These are phyloP conservation scores for Lucinisca nassula DNA, from an alignment of 2,888 invertebrate genomes.

Conservation along the genomic window DNA sequence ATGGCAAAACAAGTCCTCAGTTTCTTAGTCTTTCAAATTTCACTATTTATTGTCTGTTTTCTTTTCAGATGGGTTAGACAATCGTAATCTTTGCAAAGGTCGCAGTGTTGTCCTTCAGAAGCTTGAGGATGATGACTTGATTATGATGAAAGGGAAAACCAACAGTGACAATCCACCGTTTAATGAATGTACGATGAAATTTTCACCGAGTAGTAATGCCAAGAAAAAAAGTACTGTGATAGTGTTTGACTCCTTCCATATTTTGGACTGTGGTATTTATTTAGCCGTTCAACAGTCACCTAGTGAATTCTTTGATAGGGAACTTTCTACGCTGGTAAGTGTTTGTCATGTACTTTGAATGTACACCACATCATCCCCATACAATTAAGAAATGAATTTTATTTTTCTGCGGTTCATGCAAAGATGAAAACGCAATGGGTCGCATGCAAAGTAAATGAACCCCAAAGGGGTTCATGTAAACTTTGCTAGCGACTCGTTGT, in stretches of 20 bases:
- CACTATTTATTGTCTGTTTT: not conserved
- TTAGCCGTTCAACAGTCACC: slow-evolving; percentile 70
- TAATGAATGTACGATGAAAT: slow-evolving; percentile 50
- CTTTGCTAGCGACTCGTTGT: too few relatives aligned
- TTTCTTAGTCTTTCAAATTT: too few relatives aligned
- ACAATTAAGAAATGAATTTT: too few relatives aligned
- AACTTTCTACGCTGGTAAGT: slow-evolving; percentile 68
- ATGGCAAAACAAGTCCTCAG: too few relatives aligned
- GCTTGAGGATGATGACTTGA: slow-evolving; percentile 50
- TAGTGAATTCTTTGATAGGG: slow-evolving; percentile 62
- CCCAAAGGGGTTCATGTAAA: too few relatives aligned
- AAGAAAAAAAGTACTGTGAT: slow-evolving; percentile 46
- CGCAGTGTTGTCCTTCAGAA: slow-evolving; percentile 28
- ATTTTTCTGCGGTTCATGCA: too few relatives aligned
- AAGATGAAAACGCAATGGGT: too few relatives aligned
- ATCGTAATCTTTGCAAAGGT: slow-evolving; percentile 22
- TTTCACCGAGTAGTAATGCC: slow-evolving; percentile 47
- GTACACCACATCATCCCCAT: too few relatives aligned
- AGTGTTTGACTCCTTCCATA: slow-evolving; percentile 68
- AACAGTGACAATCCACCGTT: not conserved
- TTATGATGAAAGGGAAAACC: slow-evolving; percentile 51
- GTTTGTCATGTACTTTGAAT: too few relatives aligned
- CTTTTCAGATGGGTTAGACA: slow-evolving; percentile 43
- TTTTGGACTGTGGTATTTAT: slow-evolving; percentile 65
- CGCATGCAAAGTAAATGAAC: too few relatives aligned